phyloP scores from a whole-genome alignment of 2,113 vertebrate species.

The Stegostoma tigrinum region DNA sequence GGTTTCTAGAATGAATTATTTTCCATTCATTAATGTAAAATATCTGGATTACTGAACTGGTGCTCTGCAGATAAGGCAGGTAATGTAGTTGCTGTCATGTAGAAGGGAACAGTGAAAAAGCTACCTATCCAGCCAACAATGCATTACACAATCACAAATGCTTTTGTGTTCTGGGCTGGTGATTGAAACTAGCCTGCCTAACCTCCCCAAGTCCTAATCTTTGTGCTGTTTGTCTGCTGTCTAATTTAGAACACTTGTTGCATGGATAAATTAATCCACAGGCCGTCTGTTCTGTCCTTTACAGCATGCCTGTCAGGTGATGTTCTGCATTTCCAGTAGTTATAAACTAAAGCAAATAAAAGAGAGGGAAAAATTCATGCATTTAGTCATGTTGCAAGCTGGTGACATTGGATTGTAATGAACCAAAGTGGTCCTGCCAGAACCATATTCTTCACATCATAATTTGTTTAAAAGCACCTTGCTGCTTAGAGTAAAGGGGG shows the following conservation, averaged over 20 bases:
- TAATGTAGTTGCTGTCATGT: neutral
- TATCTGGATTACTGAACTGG: neutral
- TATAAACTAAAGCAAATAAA: neutral
- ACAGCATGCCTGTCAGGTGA: neutral
- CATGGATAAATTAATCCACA: neutral
- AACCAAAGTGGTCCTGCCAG: neutral
- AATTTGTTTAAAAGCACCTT: neutral
- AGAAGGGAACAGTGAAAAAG: neutral
- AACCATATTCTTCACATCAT: neutral
- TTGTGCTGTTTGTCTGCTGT: neutral
- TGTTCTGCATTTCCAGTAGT: neutral
- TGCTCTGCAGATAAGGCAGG: too few species aligned
- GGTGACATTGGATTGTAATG: neutral
- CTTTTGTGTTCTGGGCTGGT: neutral
- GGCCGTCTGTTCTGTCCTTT: neutral
- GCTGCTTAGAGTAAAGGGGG: neutral
- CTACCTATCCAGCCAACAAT: neutral
- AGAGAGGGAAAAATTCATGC: neutral
- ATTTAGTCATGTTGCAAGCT: neutral
- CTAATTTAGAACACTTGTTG: neutral
- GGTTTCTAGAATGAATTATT: neutral
- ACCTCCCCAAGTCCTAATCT: neutral
- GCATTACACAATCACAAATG: neutral
- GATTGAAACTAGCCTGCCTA: neutral
- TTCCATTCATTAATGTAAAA: neutral